These are phyloP conservation scores for Agriopis marginaria DNA, from an alignment of 2,888 invertebrate genomes.

Conservation along the genomic window DNA sequence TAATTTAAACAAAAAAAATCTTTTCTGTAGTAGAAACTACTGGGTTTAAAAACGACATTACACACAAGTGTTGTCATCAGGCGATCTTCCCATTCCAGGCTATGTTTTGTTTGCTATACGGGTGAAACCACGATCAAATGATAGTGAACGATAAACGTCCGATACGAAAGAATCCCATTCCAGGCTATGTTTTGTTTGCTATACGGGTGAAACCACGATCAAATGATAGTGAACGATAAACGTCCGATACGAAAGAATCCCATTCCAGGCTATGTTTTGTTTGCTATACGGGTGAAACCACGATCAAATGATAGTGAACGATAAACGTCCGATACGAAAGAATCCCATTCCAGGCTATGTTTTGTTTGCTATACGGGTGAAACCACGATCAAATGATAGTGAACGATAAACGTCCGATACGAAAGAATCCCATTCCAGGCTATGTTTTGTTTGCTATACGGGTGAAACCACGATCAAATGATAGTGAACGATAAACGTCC, in stretches of 20 bases:
- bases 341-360: no score
- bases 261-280: no score
- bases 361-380: neutral
- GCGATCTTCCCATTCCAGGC: no score
- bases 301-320: neutral
- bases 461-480: neutral
- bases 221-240: neutral
- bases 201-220: neutral
- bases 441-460: no score
- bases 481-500: neutral
- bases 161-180: neutral
- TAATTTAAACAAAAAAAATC: no score
- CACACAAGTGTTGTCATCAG: no score
- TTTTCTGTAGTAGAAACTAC: no score
- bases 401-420: neutral
- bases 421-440: no score
- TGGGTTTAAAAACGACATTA: no score
- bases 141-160: neutral
- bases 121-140: neutral
- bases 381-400: neutral
- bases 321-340: neutral
- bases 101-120: no score
- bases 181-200: no score
- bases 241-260: neutral
- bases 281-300: neutral